Percentiles rank a stretch among this genome's conserved stretches.
Conservation (phyloP, 2,113 vertebrate species). For the Aegypius monachus region DNA sequence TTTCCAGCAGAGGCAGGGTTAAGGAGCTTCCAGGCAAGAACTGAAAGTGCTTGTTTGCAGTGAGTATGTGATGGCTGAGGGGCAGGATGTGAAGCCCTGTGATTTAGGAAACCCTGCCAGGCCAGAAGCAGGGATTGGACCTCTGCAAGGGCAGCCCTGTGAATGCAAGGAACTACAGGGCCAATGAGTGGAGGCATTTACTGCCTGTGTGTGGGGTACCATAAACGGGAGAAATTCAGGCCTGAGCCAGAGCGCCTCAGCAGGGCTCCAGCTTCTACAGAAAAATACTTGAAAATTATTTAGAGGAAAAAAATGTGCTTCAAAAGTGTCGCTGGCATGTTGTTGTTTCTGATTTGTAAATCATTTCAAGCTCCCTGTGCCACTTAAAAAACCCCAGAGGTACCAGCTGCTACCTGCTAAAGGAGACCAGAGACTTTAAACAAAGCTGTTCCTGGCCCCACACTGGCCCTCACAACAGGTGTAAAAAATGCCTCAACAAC, state of each 20-base stretch:
- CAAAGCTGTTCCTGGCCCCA: not conserved
- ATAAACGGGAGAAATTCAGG: constrained; percentile 13
- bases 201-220: not conserved
- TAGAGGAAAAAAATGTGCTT: not conserved
- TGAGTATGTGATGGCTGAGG: not conserved
- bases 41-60: not conserved
- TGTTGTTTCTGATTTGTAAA: not conserved
- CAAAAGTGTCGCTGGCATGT: not conserved
- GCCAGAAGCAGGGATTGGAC: not conserved
- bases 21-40: constrained; percentile 5
- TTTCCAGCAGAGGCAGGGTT: not conserved
- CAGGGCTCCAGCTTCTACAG: constrained; percentile 15
- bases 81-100: not conserved
- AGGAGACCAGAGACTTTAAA: not conserved
- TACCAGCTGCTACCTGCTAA: not conserved
- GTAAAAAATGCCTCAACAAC: not conserved
- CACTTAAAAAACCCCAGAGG: not conserved
- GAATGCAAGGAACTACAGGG: not conserved
- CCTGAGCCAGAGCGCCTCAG: not conserved
- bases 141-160: not conserved
- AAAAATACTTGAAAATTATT: constrained; percentile 17
- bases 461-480: fast-evolving
- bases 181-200: not conserved
- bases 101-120: constrained; percentile 12
- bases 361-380: not conserved